Percentiles rank a stretch among this genome's conserved stretches.
Conservation (phyloP, 2,888 invertebrate genomes). For the Palloptera scutellata region DNA sequence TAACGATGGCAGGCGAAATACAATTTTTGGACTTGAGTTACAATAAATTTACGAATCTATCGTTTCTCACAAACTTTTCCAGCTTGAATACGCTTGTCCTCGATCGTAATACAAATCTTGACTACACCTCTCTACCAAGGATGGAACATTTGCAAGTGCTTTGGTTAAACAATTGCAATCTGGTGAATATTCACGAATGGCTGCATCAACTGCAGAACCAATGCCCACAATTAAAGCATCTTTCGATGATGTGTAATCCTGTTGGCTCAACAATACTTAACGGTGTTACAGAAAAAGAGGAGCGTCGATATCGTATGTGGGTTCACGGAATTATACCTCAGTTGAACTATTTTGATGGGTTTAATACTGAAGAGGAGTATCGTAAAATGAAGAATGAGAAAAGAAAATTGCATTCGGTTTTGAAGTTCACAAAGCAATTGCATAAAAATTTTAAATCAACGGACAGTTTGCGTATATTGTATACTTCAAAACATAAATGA, state of each 20-base stretch:
- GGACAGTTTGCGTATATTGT: conserved; percentile 27
- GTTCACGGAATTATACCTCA: conserved; percentile 42
- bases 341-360: conserved; percentile 45
- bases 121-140: conserved; percentile 72
- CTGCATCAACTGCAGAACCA: conserved; percentile 72
- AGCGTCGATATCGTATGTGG: conserved; percentile 40
- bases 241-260: conserved; percentile 81
- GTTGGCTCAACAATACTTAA: conserved; percentile 78
- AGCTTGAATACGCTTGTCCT: conserved; percentile 77
- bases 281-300: conserved; percentile 66
- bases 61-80: conserved; percentile 74
- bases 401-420: conserved; percentile 31
- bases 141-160: conserved; percentile 75
- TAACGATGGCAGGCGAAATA: conserved; percentile 68
- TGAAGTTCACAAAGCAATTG: conserved; percentile 30
- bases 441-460: conserved; percentile 35
- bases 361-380: conserved; percentile 29
- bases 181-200: conserved; percentile 73
- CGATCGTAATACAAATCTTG: conserved; percentile 78
- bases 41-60: conserved; percentile 76
- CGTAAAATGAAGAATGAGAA: conserved; percentile 3
- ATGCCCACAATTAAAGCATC: conserved; percentile 75
- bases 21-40: conserved; percentile 74
- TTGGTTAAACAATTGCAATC: conserved; percentile 76
- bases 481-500: neutral